Base-by-base conservation (phyloP, 2,797 vertebrate species). In the Saxicola maurus region DNA sequence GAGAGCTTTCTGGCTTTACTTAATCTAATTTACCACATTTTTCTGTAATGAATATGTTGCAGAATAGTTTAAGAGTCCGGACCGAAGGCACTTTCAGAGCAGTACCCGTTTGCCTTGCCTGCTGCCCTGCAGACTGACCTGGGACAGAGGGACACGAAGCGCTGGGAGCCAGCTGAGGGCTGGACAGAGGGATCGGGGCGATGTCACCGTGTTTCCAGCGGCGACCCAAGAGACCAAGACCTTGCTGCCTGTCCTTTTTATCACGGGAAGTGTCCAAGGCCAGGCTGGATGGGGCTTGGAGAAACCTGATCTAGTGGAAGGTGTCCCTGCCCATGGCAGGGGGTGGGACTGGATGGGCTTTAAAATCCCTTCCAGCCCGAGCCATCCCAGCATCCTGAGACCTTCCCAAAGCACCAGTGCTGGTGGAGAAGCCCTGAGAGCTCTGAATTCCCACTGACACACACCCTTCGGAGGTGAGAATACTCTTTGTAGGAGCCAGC, bases 171-270 rank as follows among this genome's bases (percentile, higher is more conserved):
- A 9, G 3, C 17, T 2, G 3, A 2, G 67, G 33, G 6, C 37
- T 55, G 1, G 1, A 30, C 55, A 10, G 27, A 42, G 66, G n/a
- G 21, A 20, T 20, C 2, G 0, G 14, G 43, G 42, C 25, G 17
- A 28, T 0, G 12, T 9, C 28, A 0, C 1, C 56, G 4, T 2
- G 28, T 8, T 37, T 13, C 35, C 2, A 24, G 40, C 65, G 30
- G 23, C 8, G 43, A 76, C 42, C 12, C 0, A 0, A 67, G 46
- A 27, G 46, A 23, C 8, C 11, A 51, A 35, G 67, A 35, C 46
- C 55, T 72, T 15, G 9, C 13, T n/a, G 19, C 8, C 42, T n/a
- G 40, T 20, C 20, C 33, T 46, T 61, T 27, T 37, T 13, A n/a
- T n/a, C 60, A 3, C 3, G 27, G 53, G 53, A 80, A 48, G 15